Evolutionary conservation across 2,113 vertebrate species (phyloP).

Genomic region (Limnothrissa miodon): DNA sequence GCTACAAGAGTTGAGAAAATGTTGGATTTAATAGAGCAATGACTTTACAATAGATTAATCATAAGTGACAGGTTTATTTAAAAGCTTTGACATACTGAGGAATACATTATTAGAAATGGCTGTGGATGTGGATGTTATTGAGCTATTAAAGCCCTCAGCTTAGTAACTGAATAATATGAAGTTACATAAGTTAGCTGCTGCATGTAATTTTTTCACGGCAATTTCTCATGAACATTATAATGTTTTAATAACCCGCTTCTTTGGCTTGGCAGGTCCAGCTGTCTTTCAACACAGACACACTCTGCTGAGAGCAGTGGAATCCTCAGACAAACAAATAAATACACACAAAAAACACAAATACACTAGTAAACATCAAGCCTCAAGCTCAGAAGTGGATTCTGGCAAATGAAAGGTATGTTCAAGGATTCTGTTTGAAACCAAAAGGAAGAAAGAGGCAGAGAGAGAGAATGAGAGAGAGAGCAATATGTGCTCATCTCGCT

Average conservation of each 20-base stretch:
- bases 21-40: neutral
- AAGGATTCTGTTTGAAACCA: constrained; percentile 23
- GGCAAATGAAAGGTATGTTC: constrained; percentile 33
- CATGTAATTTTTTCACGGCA: neutral
- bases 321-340: neutral
- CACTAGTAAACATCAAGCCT: constrained; percentile 31
- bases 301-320: constrained; percentile 72
- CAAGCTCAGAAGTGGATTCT: constrained; percentile 30
- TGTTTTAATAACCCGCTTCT: neutral
- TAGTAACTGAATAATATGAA: neutral
- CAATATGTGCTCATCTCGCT: constrained; percentile 13
- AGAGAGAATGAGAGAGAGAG: too few relatives aligned
- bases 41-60: neutral
- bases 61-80: neutral
- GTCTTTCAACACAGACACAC: constrained; percentile 92
- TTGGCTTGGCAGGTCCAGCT: constrained; percentile 81
- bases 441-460: too few relatives aligned
- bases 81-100: neutral
- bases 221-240: neutral
- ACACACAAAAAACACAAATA: constrained; percentile 25
- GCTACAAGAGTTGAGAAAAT: neutral
- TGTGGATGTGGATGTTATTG: neutral
- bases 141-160: neutral
- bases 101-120: neutral
- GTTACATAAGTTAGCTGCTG: neutral